A percentile compares a stretch with the other conserved stretches of the same genome.
Evolutionary conservation across 2,113 vertebrate species (phyloP).

Genomic region (Cygnus atratus): DNA sequence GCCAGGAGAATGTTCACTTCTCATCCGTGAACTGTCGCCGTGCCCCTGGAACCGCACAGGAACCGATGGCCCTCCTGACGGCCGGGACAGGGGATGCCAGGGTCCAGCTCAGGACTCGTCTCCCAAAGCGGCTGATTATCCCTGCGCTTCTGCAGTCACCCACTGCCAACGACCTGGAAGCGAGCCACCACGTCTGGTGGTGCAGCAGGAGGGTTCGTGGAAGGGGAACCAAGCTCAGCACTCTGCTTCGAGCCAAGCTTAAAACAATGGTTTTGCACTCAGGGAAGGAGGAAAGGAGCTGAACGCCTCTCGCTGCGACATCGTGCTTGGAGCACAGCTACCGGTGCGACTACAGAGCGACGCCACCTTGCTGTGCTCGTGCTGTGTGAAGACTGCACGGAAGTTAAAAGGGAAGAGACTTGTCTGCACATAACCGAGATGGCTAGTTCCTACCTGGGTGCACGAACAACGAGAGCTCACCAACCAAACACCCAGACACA

Average conservation of each 20-base stretch:
- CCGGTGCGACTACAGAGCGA: not conserved
- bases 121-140: not conserved
- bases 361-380: not conserved
- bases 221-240: not conserved
- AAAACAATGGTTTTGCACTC: not conserved
- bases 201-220: not conserved
- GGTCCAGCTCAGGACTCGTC: not conserved
- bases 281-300: not conserved
- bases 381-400: not conserved
- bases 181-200: not conserved
- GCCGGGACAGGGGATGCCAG: not conserved
- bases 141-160: not conserved
- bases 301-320: not conserved
- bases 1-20: not conserved
- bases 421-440: not conserved
- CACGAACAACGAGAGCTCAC: not conserved
- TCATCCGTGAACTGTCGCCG: accelerated
- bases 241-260: not conserved
- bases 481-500: accelerated
- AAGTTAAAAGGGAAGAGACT: not conserved
- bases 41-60: accelerated
- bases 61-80: not conserved
- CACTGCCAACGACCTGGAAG: not conserved
- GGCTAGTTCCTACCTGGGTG: not conserved
- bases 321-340: accelerated